A percentile compares a stretch with the other conserved stretches of the same genome.
phyloP scores from a whole-genome alignment of 2,888 invertebrate species.

The Scaptomyza flava region DNA sequence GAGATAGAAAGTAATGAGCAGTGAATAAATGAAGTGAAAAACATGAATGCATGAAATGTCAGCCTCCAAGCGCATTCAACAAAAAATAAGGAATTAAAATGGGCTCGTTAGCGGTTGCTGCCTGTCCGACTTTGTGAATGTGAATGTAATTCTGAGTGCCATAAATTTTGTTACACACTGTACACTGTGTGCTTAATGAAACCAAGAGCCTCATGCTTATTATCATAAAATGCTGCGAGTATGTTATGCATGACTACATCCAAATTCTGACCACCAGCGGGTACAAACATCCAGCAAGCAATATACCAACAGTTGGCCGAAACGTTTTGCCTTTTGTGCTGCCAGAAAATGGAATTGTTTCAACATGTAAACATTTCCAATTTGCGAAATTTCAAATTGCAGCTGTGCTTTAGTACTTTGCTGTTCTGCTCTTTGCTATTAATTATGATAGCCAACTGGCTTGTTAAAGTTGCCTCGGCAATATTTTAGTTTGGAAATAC shows the following conservation, averaged over 20 bases:
- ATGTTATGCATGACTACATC: constrained; percentile 19
- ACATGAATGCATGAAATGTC: constrained; percentile 49
- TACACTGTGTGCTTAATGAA: neutral
- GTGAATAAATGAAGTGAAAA: constrained; percentile 55
- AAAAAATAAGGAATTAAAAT: constrained; percentile 35
- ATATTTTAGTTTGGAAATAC: neutral
- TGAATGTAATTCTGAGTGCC: constrained; percentile 19
- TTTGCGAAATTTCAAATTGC: constrained; percentile 22
- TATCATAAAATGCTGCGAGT: constrained; percentile 21
- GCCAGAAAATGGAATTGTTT: constrained; percentile 11
- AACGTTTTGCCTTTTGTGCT: neutral
- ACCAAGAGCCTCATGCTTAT: constrained; percentile 6
- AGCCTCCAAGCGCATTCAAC: constrained; percentile 12
- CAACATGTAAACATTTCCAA: constrained; percentile 29
- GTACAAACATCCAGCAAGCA: neutral
- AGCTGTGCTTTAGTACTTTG: neutral
- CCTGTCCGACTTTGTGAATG: constrained; percentile 14
- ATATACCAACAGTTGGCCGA: constrained; percentile 8
- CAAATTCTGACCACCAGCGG: constrained; percentile 1
- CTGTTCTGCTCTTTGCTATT: neutral
- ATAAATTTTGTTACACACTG: constrained; percentile 28
- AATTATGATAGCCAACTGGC: neutral
- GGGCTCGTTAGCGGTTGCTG: constrained; percentile 61
- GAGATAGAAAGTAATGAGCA: neutral
- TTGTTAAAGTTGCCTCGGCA: constrained; percentile 1